Conservation (phyloP, 1,140 invertebrate genomes). For the Drosophila parvula region DNA sequence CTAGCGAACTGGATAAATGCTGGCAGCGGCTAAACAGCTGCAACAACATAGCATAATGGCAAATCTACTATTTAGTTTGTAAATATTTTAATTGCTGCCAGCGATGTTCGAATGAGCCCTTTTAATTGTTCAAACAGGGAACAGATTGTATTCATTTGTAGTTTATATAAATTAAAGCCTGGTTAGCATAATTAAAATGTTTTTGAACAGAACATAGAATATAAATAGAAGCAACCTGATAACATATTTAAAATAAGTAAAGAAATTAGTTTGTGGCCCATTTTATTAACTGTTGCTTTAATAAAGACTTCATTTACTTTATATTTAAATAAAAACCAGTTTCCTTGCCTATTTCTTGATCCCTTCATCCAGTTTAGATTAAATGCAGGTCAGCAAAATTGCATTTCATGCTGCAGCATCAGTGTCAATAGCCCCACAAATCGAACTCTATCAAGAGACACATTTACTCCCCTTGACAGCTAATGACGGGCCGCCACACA, state of each 20-base stretch:
- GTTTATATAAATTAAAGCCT: too few species aligned
- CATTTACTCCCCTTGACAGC: conserved; percentile 10
- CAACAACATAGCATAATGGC: conserved; percentile 11
- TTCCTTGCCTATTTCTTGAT: too few species aligned
- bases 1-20: conserved; percentile 12
- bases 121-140: not conserved
- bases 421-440: conserved; percentile 5
- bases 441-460: not conserved
- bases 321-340: too few species aligned
- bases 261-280: too few species aligned
- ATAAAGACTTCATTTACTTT: too few species aligned
- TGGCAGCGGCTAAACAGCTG: conserved; percentile 13
- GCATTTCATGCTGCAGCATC: not conserved
- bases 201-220: too few species aligned
- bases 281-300: too few species aligned
- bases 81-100: conserved; percentile 21
- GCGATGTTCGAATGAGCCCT: not conserved
- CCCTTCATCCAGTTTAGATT: too few species aligned
- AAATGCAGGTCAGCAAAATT: not conserved
- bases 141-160: not conserved
- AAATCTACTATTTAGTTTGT: not conserved
- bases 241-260: too few species aligned
- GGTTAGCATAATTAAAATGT: too few species aligned
- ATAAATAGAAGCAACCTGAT: too few species aligned
- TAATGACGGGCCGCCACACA: conserved; percentile 7